Evolutionary conservation across 2,797 vertebrate species (phyloP).

Genomic region (Kryptopterus vitreolus): DNA sequence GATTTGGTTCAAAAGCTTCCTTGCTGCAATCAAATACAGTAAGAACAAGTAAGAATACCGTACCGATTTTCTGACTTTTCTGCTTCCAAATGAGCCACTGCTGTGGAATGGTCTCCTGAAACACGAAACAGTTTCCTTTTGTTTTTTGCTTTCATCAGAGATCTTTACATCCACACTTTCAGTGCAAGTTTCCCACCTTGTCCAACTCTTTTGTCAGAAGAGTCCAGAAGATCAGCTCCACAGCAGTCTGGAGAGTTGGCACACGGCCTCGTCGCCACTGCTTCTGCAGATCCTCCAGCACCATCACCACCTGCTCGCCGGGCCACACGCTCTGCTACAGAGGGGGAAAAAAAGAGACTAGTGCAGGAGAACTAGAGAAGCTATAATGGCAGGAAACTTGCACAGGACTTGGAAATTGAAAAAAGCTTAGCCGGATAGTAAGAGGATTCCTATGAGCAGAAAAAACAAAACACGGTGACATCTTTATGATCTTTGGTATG

Average conservation of each 20-base stretch:
- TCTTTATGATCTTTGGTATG: not conserved
- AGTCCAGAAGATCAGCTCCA: conserved; percentile 78
- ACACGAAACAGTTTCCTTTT: conserved; percentile 23
- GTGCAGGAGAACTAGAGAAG: too few species aligned
- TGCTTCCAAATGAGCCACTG: conserved; percentile 82
- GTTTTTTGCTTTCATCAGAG: not conserved
- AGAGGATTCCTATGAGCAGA: not conserved
- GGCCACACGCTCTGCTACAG: conserved; percentile 76
- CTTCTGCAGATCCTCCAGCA: conserved; percentile 73
- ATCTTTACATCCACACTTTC: not conserved
- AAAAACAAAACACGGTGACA: not conserved
- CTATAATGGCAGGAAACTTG: not conserved
- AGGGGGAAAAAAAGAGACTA: not conserved
- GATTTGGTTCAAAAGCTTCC: not conserved
- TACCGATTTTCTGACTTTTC: conserved; percentile 74
- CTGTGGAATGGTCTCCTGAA: conserved; percentile 73
- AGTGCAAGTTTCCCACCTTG: conserved; percentile 62
- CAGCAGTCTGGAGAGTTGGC: conserved; percentile 68
- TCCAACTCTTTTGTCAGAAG: conserved; percentile 70
- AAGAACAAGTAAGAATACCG: conserved; percentile 24
- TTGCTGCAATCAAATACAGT: not conserved
- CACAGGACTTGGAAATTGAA: not conserved
- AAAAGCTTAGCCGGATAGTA: not conserved
- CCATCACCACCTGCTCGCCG: conserved; percentile 70
- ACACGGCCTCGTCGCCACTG: conserved; percentile 72